Evolutionary conservation across 1,140 invertebrate genomes (phyloP), one percentile per base, ranked within the genome.

Genomic region (Kradibia gibbosae): DNA sequence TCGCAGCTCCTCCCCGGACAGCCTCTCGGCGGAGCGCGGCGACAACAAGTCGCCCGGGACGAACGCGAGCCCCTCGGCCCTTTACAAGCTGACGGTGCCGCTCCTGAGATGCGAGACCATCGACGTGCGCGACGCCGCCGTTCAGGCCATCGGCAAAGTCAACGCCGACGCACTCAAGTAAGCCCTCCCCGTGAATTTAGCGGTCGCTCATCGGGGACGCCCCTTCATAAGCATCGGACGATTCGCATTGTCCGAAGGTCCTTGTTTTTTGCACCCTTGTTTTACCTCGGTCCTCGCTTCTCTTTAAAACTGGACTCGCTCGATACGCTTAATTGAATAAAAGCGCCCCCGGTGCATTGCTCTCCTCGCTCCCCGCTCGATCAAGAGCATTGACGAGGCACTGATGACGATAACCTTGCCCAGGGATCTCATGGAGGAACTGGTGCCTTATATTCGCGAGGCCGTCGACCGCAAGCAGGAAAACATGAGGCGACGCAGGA

Each of bases 401-500:
- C n/a, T n/a, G n/a, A n/a, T n/a, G n/a, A n/a, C n/a, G n/a, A n/a
- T n/a, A n/a, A n/a, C n/a, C n/a, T n/a, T n/a, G n/a, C n/a, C 34
- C 87, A 99, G 98, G 88, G 98, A 99, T 92, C 92, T 99, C 55
- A 96, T 99, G 94, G 98, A 99, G 87, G 99, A 99, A 91, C 88
- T 99, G 31, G 93, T 97, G 15, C 94, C 95, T 3, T 95, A 97
- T 83, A 95, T 99, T 73, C 94, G 98, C 42, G 99, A 99, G 91
- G 97, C 98, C 1, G 96, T 99, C n/a, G 99, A 99, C 90, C 94
- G 97, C 36, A 99, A 99, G 89, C 96, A 99, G 90, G 99, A 99
- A 90, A 99, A 98, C 87, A 96, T 99, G 93, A 91, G 97, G 50
- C 93, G 98, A 57, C 91, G 98, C 31, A 92, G 97, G 79, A 93